Evolutionary conservation across 2,888 invertebrate genomes (phyloP).

Genomic region (Yponomeuta malinellus): DNA sequence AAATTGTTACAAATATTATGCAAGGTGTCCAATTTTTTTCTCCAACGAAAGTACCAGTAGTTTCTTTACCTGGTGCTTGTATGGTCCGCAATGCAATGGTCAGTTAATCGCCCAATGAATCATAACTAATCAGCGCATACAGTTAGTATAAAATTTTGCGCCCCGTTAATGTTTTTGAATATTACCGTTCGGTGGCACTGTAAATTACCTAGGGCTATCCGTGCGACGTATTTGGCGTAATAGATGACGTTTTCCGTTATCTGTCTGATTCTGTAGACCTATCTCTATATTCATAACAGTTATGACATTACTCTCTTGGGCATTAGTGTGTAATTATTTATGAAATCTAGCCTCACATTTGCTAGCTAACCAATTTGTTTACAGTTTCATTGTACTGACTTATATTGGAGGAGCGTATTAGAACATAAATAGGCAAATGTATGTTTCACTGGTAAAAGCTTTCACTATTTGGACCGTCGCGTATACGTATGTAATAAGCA

Average conservation of each 20-base stretch:
- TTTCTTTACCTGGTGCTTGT: neutral
- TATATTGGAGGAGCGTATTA: no score
- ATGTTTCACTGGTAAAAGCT: no score
- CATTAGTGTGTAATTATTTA: no score
- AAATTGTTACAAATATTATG: neutral
- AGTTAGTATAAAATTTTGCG: neutral
- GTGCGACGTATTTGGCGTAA: neutral
- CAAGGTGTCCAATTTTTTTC: neutral
- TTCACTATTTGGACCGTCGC: no score
- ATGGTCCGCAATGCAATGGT: conserved; percentile 38
- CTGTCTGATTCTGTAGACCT: neutral
- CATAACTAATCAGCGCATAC: conserved; percentile 50
- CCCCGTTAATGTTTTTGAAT: conserved; percentile 14
- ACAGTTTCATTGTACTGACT: no score
- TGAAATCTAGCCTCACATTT: no score
- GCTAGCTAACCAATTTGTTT: no score
- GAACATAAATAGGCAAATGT: no score
- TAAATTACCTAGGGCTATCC: conserved; percentile 2
- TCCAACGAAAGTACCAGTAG: neutral
- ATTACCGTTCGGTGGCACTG: neutral
- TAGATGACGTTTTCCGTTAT: neutral
- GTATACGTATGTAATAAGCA: no score
- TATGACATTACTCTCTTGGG: no score
- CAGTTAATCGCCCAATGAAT: conserved; percentile 62
- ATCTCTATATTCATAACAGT: neutral